Base-by-base conservation (phyloP, 2,797 vertebrate species). In the Sitta carolinensis region DNA sequence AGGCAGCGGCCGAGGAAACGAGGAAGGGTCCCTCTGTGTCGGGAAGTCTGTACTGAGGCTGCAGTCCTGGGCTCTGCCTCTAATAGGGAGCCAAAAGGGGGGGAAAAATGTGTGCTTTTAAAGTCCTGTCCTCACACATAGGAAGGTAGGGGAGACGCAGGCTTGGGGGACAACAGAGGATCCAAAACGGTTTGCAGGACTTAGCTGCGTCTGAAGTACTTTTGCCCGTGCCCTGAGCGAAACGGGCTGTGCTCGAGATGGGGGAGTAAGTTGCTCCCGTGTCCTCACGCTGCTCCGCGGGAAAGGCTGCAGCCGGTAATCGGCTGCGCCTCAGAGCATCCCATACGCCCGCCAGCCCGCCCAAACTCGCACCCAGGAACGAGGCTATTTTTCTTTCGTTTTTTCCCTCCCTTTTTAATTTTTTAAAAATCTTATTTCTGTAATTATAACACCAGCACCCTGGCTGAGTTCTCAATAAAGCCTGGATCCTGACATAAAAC, bases 361-460 rank as follows among this genome's bases (percentile, higher is more conserved):
- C 34, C 59, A 26, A 94, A 89, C 30, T 82, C 73, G 21, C 51
- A n/a, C 7, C 11, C 52, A 36, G 59, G 23, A 89, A 74, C 2
- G 16, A 89, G 16, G 30, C 5, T 66, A 23, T 55, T 82, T 66
- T 61, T 55, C 32, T 43, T 34, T 29, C 16, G 19, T 0, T 25
- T 8, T 4, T 1, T 1, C 0, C 0, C 0, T 3, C 0, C 0
- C 2, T 2, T 0, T 2, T 2, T 4, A 15, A 10, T 17, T 17
- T 9, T 51, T 26, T 48, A 5, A 0, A 0, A 43, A 85, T 85
- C 63, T 89, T 85, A 50, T 90, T 96, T 93, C 90, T 95, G 75
- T 94, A 94, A 93, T 95, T 95, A 82, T 84, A 90, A 81, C 61
- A 54, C 54, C 42, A 89, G 76, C 42, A 94, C 74, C 82, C 82